Evolutionary conservation across 2,888 invertebrate genomes (phyloP), one percentile per base, ranked within the genome.

Genomic region (Ceramica pisi): DNA sequence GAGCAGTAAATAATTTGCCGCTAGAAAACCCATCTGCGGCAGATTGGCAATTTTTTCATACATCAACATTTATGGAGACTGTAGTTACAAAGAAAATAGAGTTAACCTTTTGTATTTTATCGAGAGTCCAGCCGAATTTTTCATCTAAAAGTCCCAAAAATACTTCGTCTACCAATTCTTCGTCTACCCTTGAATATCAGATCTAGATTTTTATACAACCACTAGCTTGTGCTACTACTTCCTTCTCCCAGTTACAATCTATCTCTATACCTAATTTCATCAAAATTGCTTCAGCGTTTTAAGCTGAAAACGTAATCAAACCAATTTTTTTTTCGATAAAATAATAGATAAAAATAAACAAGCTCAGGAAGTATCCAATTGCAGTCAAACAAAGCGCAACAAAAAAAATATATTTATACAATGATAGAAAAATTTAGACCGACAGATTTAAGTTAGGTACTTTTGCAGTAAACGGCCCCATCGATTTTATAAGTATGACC

Each of bases 21-120:
- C 38, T 63, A 71, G 23, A 63, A 75, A 77, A 51, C 63, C 57
- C 10, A 57, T 75, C 19, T 71, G 61, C n/a, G 16, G 75, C 7
- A 46, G 56, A 78, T 63, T 41, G 62, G 9, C 62, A 56, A 57
- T 71, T 63, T 77, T 71, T 71, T 77, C 23, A 51, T 26, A 57
- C 38, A 38, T 57, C 38, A 38, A 38, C 23, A 35, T 75, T 48
- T 72, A 75, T 75, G 56, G 35, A 21, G 48, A 19, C 48, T 63
- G 41, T 14, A 38, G 44, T 51, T 60, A 41, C 44, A 71, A 71
- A 71, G 57, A 77, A 57, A 77, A 77, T 51, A 41, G 50, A 70
- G 55, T 7, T 12, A 38, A 31, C 46, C 23, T 51, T n/a, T 77
- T 62, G 41, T 57, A 31, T 62, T 77, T 70, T 51, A 41, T 50